phyloP scores from a whole-genome alignment of 2,113 vertebrate species.

The Hydropotes inermis region DNA sequence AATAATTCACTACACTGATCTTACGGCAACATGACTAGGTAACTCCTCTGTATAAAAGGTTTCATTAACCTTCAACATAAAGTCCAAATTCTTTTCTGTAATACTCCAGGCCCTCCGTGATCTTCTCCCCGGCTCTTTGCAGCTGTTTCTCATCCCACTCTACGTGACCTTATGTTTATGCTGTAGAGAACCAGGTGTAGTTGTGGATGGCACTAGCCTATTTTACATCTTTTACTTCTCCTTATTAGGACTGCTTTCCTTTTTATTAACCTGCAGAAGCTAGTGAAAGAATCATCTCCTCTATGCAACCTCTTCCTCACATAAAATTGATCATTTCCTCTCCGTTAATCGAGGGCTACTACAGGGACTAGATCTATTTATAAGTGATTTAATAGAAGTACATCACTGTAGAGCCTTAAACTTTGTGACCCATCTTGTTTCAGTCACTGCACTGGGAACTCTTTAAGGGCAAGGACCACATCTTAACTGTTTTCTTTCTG shows the following conservation, averaged over 20 bases:
- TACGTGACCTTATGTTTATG: neutral
- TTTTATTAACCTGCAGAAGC: neutral
- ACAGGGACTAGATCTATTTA: neutral
- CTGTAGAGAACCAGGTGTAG: neutral
- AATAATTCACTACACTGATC: neutral
- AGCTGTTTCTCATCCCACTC: neutral
- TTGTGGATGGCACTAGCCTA: neutral
- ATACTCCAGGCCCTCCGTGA: neutral
- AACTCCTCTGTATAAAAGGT: neutral
- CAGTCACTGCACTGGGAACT: neutral
- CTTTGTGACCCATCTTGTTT: neutral
- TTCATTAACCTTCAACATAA: neutral
- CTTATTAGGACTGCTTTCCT: neutral
- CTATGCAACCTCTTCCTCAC: neutral
- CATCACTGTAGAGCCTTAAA: neutral
- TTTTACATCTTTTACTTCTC: neutral
- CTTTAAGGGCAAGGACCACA: neutral
- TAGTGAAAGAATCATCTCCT: neutral
- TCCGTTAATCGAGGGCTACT: neutral
- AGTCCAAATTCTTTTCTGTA: neutral
- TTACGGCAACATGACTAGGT: neutral
- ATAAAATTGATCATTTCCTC: neutral
- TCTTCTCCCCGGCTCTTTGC: neutral
- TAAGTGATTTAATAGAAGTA: neutral
- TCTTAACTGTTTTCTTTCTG: neutral